These are phyloP conservation scores for Ylistrum balloti DNA, from an alignment of 1,140 invertebrate genomes.

Conservation along the genomic window DNA sequence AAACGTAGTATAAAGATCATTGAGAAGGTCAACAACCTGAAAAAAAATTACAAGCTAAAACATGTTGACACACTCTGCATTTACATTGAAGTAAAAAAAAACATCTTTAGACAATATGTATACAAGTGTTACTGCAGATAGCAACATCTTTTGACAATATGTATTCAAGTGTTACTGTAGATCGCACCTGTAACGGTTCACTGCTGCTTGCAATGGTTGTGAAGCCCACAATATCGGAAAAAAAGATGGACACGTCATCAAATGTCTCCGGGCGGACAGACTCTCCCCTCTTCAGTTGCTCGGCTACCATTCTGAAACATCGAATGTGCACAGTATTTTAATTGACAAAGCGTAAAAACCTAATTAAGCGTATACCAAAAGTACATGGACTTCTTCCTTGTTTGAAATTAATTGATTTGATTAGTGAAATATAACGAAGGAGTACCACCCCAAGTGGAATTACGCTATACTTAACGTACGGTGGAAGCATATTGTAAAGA, in stretches of 20 bases:
- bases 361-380: too few species aligned
- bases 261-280: conserved; percentile 94
- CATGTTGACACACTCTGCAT: too few species aligned
- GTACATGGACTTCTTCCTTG: too few species aligned
- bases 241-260: conserved; percentile 95
- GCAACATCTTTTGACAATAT: too few species aligned
- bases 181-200: conserved; percentile 82
- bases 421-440: too few species aligned
- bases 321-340: too few species aligned
- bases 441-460: neutral
- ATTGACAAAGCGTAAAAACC: too few species aligned
- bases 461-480: conserved; percentile 83
- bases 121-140: too few species aligned
- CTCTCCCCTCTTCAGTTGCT: conserved; percentile 92
- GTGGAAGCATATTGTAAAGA: conserved; percentile 94
- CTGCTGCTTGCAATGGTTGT: conserved; percentile 93
- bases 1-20: conserved; percentile 87
- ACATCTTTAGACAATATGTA: too few species aligned
- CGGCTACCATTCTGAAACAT: conserved; percentile 86
- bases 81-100: too few species aligned
- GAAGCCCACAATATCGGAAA: conserved; percentile 98
- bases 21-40: conserved; percentile 83
- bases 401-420: too few species aligned
- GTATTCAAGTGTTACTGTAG: too few species aligned
- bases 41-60: conserved; percentile 55